Percentiles rank a stretch among this genome's conserved stretches.
Evolutionary conservation across 2,113 vertebrate species (phyloP).

Genomic region (Etheostoma cragini): DNA sequence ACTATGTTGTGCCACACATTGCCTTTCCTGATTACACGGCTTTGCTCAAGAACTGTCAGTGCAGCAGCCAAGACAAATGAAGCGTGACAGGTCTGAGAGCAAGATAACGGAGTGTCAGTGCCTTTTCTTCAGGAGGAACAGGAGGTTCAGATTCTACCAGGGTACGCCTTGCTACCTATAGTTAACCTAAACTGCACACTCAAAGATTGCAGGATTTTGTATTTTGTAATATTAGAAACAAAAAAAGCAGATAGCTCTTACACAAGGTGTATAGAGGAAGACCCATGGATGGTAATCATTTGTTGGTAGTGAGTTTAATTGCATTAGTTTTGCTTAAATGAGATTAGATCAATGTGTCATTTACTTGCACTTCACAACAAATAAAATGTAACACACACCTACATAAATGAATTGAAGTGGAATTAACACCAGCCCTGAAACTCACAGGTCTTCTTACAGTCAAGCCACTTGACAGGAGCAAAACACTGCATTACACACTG

Average conservation of each 20-base stretch:
- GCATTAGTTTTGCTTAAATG: conserved; percentile 3
- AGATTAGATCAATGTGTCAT: background rate
- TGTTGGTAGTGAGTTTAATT: background rate
- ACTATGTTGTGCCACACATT: background rate
- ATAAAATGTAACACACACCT: background rate
- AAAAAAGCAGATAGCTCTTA: background rate
- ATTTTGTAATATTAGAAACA: background rate
- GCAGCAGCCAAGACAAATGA: background rate
- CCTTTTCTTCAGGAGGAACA: conserved; percentile 13
- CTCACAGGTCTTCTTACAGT: background rate
- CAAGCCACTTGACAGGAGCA: conserved; percentile 6
- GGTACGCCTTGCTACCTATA: background rate
- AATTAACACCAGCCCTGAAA: background rate
- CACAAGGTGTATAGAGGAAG: background rate
- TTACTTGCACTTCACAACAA: background rate
- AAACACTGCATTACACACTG: conserved; percentile 1
- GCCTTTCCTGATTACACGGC: background rate
- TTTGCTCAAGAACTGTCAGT: background rate
- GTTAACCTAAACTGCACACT: background rate
- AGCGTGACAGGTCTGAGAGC: conserved; percentile 19
- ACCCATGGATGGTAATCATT: background rate
- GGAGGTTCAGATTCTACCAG: background rate
- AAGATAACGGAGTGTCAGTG: background rate
- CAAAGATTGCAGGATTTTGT: too few species aligned
- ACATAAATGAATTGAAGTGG: background rate